Evolutionary conservation across 2,888 invertebrate species (phyloP).

Genomic region (Papilio gigon): DNA sequence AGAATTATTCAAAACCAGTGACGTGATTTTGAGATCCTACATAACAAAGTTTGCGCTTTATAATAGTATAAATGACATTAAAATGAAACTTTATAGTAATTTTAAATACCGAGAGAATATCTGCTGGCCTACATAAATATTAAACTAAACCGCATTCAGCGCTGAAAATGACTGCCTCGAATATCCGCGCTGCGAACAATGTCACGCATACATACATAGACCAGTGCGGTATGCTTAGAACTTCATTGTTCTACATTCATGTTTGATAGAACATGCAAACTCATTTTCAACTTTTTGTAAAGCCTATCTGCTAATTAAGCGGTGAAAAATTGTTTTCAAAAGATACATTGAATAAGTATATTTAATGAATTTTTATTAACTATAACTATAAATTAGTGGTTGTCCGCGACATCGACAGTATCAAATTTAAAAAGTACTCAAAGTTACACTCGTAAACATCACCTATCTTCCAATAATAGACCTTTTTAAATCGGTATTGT

Average conservation of each 20-base stretch:
- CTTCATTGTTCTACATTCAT: slow-evolving; percentile 13
- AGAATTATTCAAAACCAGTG: too few relatives aligned
- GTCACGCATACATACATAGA: slow-evolving; percentile 8
- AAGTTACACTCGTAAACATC: too few relatives aligned
- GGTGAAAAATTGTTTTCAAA: background rate
- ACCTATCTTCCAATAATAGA: too few relatives aligned
- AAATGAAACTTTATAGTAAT: background rate
- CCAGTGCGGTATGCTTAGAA: slow-evolving; percentile 9
- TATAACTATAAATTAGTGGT: too few relatives aligned
- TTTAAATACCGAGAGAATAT: background rate
- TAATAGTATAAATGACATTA: too few relatives aligned
- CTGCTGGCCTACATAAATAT: slow-evolving; percentile 9
- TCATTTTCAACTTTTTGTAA: slow-evolving; percentile 3
- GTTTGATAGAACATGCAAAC: slow-evolving; percentile 8
- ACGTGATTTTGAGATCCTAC: too few relatives aligned
- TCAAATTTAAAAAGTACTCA: too few relatives aligned
- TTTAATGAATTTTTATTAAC: background rate
- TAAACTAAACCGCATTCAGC: slow-evolving; percentile 19
- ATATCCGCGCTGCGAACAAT: slow-evolving; percentile 19
- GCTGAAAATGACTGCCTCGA: slow-evolving; percentile 23
- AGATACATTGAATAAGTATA: background rate
- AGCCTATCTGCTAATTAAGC: slow-evolving; percentile 17
- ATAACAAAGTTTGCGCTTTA: too few relatives aligned
- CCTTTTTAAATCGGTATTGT: too few relatives aligned
- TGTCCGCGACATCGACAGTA: too few relatives aligned